phyloP scores from a whole-genome alignment of 2,888 invertebrate genomes.

The Metalampra italica region DNA sequence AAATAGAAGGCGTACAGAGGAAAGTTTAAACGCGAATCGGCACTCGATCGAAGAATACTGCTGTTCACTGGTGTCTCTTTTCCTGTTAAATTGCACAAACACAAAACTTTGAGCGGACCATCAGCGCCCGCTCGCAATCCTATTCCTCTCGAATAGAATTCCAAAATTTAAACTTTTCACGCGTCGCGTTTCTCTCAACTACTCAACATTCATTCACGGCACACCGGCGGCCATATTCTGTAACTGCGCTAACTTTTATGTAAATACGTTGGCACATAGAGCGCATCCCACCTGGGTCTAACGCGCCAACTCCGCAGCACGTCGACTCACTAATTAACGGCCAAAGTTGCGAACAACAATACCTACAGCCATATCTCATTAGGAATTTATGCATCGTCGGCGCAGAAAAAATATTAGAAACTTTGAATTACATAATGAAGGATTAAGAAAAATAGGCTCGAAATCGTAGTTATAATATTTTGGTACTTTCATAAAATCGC shows the following conservation, averaged over 20 bases:
- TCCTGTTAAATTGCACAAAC: slow-evolving; percentile 14
- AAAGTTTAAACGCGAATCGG: slow-evolving; percentile 2
- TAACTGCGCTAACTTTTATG: slow-evolving; percentile 54
- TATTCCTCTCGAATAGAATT: slow-evolving; percentile 15
- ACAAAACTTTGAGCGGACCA: slow-evolving; percentile 12
- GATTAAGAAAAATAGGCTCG: too few relatives aligned
- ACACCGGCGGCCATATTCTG: slow-evolving; percentile 28
- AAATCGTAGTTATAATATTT: too few relatives aligned
- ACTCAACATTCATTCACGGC: slow-evolving; percentile 14
- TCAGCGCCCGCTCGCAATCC: slow-evolving; percentile 10
- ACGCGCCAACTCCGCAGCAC: slow-evolving; percentile 29
- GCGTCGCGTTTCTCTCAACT: slow-evolving; percentile 15
- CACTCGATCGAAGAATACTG: slow-evolving; percentile 4
- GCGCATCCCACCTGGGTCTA: slow-evolving; percentile 56
- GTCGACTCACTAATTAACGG: slow-evolving; percentile 56
- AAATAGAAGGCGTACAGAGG: not conserved
- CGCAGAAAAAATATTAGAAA: slow-evolving; percentile 19
- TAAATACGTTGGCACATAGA: slow-evolving; percentile 45
- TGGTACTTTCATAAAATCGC: not conserved
- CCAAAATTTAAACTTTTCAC: slow-evolving; percentile 18
- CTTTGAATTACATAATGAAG: slow-evolving; percentile 6
- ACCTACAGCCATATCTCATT: slow-evolving; percentile 46
- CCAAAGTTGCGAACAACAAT: slow-evolving; percentile 46
- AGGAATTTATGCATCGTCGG: slow-evolving; percentile 26
- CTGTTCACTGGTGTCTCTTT: slow-evolving; percentile 11